Percentiles rank a stretch among this genome's conserved stretches.
Conservation (phyloP, 2,888 invertebrate species). For the Kryphioiulus occultus region DNA sequence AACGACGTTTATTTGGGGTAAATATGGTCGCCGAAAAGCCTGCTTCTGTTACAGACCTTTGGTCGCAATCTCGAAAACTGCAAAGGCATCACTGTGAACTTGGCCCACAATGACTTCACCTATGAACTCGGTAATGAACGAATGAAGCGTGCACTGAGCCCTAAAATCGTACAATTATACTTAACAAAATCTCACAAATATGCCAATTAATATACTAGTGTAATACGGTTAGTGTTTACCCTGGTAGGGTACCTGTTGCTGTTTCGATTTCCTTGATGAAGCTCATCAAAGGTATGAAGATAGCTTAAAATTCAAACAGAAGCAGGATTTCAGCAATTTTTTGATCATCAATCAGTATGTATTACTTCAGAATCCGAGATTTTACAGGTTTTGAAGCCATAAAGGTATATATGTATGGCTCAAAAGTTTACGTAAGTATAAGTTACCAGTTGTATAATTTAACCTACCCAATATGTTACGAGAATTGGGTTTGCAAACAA, state of each 20-base stretch:
- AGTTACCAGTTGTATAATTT: too few species aligned
- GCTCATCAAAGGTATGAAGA: conserved; percentile 81
- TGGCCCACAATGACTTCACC: conserved; percentile 84
- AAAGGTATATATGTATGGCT: too few species aligned
- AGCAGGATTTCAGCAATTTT: not conserved
- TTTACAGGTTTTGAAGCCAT: too few species aligned
- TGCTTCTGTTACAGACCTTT: conserved; percentile 65
- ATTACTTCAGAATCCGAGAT: too few species aligned
- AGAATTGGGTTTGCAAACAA: conserved; percentile 73
- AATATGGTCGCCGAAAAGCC: not conserved
- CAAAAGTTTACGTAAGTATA: too few species aligned
- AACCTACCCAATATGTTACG: conserved; percentile 64
- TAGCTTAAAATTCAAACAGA: conserved; percentile 69
- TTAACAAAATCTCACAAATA: not conserved
- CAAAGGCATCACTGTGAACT: conserved; percentile 72
- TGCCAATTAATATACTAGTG: not conserved
- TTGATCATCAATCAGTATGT: too few species aligned
- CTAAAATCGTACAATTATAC: conserved; percentile 51
- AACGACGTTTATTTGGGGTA: not conserved
- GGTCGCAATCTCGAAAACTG: conserved; percentile 75
- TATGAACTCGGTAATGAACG: conserved; percentile 85
- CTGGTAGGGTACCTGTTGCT: conserved; percentile 65
- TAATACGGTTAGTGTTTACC: conserved; percentile 44
- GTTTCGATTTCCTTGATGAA: conserved; percentile 86
- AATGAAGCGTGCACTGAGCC: conserved; percentile 78